Evolutionary conservation across 2,888 invertebrate genomes (phyloP), one percentile per base, ranked within the genome.

Genomic region (Operophtera brumata): DNA sequence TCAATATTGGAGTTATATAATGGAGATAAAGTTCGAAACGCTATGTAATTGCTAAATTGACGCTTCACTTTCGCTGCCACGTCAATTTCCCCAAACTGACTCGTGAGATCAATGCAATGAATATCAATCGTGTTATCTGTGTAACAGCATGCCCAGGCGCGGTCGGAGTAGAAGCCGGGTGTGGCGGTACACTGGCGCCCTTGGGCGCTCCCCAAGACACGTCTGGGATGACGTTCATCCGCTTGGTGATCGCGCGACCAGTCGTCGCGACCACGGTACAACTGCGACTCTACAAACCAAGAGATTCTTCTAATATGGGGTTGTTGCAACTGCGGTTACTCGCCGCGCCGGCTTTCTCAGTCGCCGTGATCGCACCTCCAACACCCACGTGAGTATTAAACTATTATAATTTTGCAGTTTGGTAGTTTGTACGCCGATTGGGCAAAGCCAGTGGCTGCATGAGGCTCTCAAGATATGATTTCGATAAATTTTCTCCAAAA

Each of bases 231-330:
- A 96, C 96, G 0, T 95, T 94, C 78, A 97, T 98, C 76, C 93
- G 96, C 47, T 91, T 97, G 14, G 95, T 94, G 67, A 90, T 97
- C 11, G 93, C 95, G 2, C 93, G 94, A 58, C 96, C 97, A 1
- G 94, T 97, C 82, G 95, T 97, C 11, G 96, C 96, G 37, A 96
- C 95, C 55, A 94, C 94, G 37, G 94, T 98, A 53, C 93, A 96
- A 48, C 88, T 96, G 35, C 77, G 90, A 0, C 78, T 91, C 14
- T 96, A 96, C 81, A 95, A 96, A 77, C 97, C 98, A 0, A 91
- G 96, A 32, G 97, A 97, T 73, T 96, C 96, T n/a, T 94, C 94
- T 66, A 97, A 95, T 72, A 95, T 98, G 77, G 97, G 97, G 5
- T 87, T 98, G 37, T 93, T 97, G 57, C 97, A 97, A 86, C 94